Evolutionary conservation across 2,888 invertebrate genomes (phyloP).

Genomic region (Eristalinus aeneus): DNA sequence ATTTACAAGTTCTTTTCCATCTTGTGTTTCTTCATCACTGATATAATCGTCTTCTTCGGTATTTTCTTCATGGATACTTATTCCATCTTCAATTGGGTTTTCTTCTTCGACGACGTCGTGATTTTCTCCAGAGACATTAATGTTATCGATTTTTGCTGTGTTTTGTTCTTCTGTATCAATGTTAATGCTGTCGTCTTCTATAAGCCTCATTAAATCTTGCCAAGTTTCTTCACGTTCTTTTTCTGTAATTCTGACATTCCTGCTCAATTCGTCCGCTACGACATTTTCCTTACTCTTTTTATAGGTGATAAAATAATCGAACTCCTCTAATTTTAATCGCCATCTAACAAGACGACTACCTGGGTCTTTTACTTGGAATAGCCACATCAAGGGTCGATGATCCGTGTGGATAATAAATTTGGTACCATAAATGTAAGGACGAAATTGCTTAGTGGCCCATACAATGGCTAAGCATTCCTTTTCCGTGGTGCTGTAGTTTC

Average conservation of each 20-base stretch:
- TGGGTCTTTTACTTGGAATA: not conserved
- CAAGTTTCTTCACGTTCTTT: not conserved
- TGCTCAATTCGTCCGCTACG: not conserved
- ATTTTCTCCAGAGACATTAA: not conserved
- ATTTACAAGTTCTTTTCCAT: not conserved
- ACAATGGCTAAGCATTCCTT: not conserved
- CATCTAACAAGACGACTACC: not conserved
- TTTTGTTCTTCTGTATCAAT: not conserved
- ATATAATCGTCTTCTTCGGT: not conserved
- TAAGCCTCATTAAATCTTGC: not conserved
- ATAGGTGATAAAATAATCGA: not conserved
- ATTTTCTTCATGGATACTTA: not conserved
- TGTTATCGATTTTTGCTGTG: not conserved
- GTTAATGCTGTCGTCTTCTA: not conserved
- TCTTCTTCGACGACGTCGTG: not conserved
- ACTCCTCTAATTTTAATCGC: not conserved
- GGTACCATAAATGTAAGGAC: conserved; percentile 5
- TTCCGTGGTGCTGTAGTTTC: conserved; percentile 2
- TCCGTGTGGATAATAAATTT: conserved; percentile 68
- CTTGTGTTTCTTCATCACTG: not conserved
- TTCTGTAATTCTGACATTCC: not conserved
- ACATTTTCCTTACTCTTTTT: not conserved
- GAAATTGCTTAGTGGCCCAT: not conserved
- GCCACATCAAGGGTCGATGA: not conserved
- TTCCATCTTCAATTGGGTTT: not conserved